Evolutionary conservation across 2,797 vertebrate genomes (phyloP), one percentile per base, ranked within the genome.

Genomic region (Onychomys torridus): DNA sequence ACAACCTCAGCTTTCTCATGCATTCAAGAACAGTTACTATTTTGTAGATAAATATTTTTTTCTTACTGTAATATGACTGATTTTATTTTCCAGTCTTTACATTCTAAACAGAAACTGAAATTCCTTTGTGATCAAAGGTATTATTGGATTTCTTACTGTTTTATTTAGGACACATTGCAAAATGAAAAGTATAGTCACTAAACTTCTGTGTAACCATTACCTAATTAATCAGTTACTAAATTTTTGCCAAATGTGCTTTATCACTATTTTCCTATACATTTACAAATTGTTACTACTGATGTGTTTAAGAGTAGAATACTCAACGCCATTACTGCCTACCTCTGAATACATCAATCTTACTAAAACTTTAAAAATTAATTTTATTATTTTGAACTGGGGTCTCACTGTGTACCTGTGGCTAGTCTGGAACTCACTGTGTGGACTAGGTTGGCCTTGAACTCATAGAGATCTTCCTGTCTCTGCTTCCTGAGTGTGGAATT

Each of bases 81-180:
- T 93, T 10, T 83, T 32, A 23, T 93, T 49, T 94, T 82, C 61
- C 3, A 89, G 27, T 91, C 76, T 81, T 59, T 96, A 7, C 32
- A 55, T 93, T 59, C 23, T 61, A 86, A 59, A 83, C 8, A 82
- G 85, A 93, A 93, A 61, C 34, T 79, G 14, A 52, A 92, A 90
- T 76, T 83, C 34, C 29, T 97, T 55, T 82, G 2, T 89, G 79
- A 86, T 96, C 57, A 87, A 91, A 87, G n/a, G 34, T 37, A 23
- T 46, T 85, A 17, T 93, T 89, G 7, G 81, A 71, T 85, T 95
- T 77, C 75, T 90, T 67, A 76, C 76, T 91, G 32, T 92, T 94
- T 88, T n/a, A 92, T 89, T 93, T 95, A 94, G 63, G 49, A 85
- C 89, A 89, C 43, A 95, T 89, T 96, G 92, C 67, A 76, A 16